phyloP scores from a whole-genome alignment of 2,113 vertebrate genomes.

The Ammodytes marinus region DNA sequence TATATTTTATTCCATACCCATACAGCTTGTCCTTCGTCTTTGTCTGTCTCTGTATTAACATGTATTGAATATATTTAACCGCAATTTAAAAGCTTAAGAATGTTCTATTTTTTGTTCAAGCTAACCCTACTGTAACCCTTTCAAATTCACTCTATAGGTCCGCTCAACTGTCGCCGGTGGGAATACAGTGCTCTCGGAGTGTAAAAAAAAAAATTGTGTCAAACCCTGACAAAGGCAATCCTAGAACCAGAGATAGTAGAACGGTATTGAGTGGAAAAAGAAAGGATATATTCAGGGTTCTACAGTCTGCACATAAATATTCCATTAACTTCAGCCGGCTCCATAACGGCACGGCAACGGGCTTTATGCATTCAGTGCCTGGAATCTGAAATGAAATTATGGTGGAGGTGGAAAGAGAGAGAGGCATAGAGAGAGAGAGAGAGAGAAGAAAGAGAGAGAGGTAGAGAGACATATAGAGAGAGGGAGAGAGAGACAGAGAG shows the following conservation, averaged over 20 bases:
- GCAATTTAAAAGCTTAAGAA: conserved; percentile 22
- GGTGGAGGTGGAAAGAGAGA: conserved; percentile 54
- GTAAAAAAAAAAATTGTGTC: conserved; percentile 75
- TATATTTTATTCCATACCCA: conserved; percentile 13
- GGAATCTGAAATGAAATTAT: conserved; percentile 86
- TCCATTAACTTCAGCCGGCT: conserved; percentile 83
- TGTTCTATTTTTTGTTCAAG: background rate
- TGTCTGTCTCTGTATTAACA: conserved; percentile 45
- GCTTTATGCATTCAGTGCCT: conserved; percentile 78
- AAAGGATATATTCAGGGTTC: conserved; percentile 65
- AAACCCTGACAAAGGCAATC: conserved; percentile 76
- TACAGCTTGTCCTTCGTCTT: conserved; percentile 10
- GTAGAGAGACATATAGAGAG: background rate
- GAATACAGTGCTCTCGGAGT: conserved; percentile 53
- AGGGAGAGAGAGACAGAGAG: conserved; percentile 17
- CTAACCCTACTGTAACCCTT: conserved; percentile 57
- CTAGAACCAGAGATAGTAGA: conserved; percentile 52
- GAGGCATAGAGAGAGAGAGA: background rate
- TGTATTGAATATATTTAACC: conserved; percentile 61
- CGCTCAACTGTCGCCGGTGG: conserved; percentile 45
- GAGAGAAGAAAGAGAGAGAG: background rate
- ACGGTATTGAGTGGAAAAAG: conserved; percentile 46
- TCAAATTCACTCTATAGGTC: conserved; percentile 22
- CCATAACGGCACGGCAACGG: conserved; percentile 71
- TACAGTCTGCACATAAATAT: conserved; percentile 84